Conservation (phyloP, 2,797 vertebrate genomes). For the Centropyge bicolor region DNA sequence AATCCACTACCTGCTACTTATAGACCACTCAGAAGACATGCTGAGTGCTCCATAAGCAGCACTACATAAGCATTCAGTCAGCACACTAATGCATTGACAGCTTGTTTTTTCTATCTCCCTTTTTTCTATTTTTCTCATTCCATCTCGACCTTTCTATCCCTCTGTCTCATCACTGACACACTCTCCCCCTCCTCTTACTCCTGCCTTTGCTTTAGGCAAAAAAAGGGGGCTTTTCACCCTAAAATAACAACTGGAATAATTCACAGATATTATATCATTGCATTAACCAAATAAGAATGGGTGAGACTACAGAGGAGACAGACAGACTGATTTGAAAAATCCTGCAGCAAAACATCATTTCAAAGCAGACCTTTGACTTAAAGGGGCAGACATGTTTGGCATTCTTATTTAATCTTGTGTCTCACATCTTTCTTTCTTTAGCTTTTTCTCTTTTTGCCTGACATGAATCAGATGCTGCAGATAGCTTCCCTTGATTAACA, state of each 20-base stretch:
- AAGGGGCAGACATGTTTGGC: background rate
- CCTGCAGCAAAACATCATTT: slow-evolving; percentile 9
- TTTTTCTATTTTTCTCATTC: slow-evolving; percentile 16
- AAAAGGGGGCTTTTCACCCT: slow-evolving; percentile 13
- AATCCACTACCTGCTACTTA: slow-evolving; percentile 36
- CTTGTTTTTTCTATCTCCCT: slow-evolving; percentile 13
- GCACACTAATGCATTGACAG: slow-evolving; percentile 39
- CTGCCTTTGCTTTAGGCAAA: background rate
- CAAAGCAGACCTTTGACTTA: slow-evolving; percentile 28
- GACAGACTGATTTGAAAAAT: background rate
- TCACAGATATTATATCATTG: slow-evolving; percentile 33
- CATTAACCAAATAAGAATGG: slow-evolving; percentile 5
- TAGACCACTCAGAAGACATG: slow-evolving; percentile 41
- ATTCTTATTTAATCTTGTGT: slow-evolving; percentile 4
- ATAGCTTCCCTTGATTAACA: background rate
- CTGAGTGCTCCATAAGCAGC: slow-evolving; percentile 34
- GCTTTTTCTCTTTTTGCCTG: slow-evolving; percentile 7
- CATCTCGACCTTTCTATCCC: background rate
- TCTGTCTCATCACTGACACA: background rate
- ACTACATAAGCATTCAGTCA: slow-evolving; percentile 28
- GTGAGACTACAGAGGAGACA: background rate
- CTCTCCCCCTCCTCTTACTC: background rate
- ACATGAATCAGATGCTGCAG: slow-evolving; percentile 14
- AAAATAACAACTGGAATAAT: slow-evolving; percentile 61
- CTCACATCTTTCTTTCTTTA: slow-evolving; percentile 25